Evolutionary conservation across 2,888 invertebrate species (phyloP).

Genomic region (Cheilosia urbana): DNA sequence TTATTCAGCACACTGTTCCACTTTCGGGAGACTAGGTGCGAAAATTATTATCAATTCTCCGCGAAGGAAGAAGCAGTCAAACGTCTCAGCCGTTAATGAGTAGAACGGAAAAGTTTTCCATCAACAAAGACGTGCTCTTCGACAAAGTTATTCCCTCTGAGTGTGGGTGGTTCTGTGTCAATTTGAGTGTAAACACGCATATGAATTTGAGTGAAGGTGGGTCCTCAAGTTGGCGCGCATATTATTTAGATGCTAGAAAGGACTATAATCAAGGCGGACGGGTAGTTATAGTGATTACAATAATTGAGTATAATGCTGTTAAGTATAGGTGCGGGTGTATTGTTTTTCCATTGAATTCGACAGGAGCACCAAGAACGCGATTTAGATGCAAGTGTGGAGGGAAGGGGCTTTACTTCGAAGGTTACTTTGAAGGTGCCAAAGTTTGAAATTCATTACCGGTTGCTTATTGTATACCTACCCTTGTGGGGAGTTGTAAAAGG

Average conservation of each 20-base stretch:
- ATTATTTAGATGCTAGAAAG: background rate
- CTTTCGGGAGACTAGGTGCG: slow-evolving; percentile 13
- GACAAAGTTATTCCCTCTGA: background rate
- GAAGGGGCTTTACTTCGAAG: background rate
- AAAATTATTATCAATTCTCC: slow-evolving; percentile 11
- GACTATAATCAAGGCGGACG: background rate
- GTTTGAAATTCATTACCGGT: no score
- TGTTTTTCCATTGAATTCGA: background rate
- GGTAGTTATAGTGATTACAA: background rate
- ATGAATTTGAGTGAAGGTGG: background rate
- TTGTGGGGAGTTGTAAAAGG: no score
- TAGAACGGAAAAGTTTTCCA: slow-evolving; percentile 16
- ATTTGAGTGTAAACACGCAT: background rate
- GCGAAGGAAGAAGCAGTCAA: background rate
- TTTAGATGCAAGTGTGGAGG: background rate
- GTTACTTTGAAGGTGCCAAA: background rate
- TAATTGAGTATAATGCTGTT: slow-evolving; percentile 15
- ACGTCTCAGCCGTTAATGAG: slow-evolving; percentile 15
- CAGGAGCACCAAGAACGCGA: no score
- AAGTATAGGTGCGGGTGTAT: background rate
- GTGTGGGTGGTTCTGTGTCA: background rate
- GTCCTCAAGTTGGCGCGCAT: background rate
- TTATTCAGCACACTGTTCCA: background rate
- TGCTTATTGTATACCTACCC: no score
- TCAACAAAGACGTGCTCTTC: slow-evolving; percentile 19